Percentiles rank a stretch among this genome's conserved stretches.
Conservation (phyloP, 2,888 invertebrate genomes). For the Stenodera caucasica region DNA sequence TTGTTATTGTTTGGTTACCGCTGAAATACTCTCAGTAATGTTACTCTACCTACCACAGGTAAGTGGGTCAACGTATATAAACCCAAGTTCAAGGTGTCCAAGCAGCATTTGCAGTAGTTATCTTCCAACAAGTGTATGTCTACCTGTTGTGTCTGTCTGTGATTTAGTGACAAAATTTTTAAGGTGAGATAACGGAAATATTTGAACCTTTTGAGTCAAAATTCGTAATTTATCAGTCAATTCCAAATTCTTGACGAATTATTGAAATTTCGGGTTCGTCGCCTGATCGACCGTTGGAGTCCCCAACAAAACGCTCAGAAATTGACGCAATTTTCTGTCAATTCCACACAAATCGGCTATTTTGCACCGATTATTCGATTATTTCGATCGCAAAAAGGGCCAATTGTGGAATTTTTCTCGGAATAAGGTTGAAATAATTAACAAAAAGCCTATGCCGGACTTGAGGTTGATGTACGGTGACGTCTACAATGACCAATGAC, state of each 20-base stretch:
- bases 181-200: constrained; percentile 28
- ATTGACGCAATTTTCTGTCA: neutral
- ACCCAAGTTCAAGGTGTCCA: constrained; percentile 79
- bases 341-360: no score
- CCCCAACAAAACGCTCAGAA: neutral
- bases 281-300: neutral
- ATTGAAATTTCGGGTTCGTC: neutral
- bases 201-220: no score
- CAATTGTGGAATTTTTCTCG: no score
- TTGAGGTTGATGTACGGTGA: constrained; percentile 22
- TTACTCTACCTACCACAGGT: constrained; percentile 37
- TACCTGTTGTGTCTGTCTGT: constrained; percentile 32
- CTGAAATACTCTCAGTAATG: constrained; percentile 16
- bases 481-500: constrained; percentile 23
- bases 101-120: constrained; percentile 56
- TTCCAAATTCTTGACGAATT: neutral
- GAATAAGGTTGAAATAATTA: constrained; percentile 2
- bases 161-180: constrained; percentile 30
- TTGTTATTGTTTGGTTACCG: constrained; percentile 20
- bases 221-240: no score
- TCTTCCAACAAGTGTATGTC: constrained; percentile 40
- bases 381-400: no score
- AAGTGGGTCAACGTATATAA: constrained; percentile 83
- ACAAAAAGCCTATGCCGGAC: neutral
- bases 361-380: no score